Evolutionary conservation across 2,797 vertebrate genomes (phyloP).

Genomic region (Pangasius sanitwongsei): DNA sequence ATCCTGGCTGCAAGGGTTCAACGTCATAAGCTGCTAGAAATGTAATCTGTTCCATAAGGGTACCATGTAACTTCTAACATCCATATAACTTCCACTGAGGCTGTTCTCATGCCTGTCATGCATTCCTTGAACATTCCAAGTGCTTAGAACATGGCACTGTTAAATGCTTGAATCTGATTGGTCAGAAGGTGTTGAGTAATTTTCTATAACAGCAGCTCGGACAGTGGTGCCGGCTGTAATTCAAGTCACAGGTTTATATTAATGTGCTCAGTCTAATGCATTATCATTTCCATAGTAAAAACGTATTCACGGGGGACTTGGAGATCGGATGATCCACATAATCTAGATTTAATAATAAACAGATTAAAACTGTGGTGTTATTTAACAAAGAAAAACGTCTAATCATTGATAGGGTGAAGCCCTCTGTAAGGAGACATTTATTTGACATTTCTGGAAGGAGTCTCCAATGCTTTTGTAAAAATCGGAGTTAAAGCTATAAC

Average conservation of each 20-base stretch:
- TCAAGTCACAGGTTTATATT: conserved; percentile 1
- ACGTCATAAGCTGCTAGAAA: conserved; percentile 38
- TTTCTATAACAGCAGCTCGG: neutral
- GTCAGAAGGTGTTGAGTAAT: neutral
- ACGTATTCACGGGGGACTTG: neutral
- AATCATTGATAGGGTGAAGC: neutral
- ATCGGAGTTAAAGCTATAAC: neutral
- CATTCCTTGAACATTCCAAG: too few relatives aligned
- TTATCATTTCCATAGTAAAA: neutral
- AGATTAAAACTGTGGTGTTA: neutral
- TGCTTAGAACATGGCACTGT: neutral
- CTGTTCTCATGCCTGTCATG: neutral
- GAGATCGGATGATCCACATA: neutral
- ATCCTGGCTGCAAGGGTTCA: conserved; percentile 31
- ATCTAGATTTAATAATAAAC: neutral
- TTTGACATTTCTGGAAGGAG: neutral
- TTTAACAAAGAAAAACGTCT: neutral
- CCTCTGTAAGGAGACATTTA: neutral
- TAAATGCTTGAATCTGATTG: neutral
- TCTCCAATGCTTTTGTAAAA: neutral
- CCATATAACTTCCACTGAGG: neutral
- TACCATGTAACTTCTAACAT: neutral
- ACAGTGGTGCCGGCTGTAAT: neutral
- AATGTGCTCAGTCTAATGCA: neutral
- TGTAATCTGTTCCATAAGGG: conserved; percentile 44